These are phyloP conservation scores for Phrynocephalus versicolor DNA, from an alignment of 2,113 vertebrate genomes.

Conservation along the genomic window DNA sequence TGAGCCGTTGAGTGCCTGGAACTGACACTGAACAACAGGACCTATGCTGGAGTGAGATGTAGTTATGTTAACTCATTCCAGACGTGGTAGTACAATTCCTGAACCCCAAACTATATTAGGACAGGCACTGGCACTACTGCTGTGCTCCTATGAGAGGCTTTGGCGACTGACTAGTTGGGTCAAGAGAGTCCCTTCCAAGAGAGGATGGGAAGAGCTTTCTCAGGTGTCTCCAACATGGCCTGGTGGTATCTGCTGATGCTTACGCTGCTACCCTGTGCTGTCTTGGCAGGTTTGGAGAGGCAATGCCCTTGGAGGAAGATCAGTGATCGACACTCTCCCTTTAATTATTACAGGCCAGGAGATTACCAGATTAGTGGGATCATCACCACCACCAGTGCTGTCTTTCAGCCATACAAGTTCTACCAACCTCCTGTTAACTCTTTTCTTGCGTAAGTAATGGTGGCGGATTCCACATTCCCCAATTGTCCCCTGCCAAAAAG, in stretches of 20 bases:
- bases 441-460: not conserved
- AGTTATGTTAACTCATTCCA: not conserved
- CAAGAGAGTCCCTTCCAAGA: not conserved
- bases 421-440: not conserved
- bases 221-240: not conserved
- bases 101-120: too few species aligned
- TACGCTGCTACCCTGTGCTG: too few species aligned
- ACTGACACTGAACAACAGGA: not conserved
- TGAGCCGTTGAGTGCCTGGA: not conserved
- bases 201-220: not conserved
- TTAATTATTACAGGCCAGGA: not conserved
- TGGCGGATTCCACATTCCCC: not conserved
- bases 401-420: not conserved
- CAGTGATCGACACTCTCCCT: fast-evolving
- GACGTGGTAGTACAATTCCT: not conserved
- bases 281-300: not conserved
- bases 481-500: not conserved
- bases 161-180: not conserved
- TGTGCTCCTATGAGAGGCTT: too few species aligned
- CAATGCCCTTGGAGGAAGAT: not conserved
- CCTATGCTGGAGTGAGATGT: not conserved
- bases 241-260: not conserved
- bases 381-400: not conserved
- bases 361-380: not conserved
- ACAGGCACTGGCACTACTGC: not conserved